Conservation (phyloP, 2,888 invertebrate species). For the Rugalucina vietnamica region DNA sequence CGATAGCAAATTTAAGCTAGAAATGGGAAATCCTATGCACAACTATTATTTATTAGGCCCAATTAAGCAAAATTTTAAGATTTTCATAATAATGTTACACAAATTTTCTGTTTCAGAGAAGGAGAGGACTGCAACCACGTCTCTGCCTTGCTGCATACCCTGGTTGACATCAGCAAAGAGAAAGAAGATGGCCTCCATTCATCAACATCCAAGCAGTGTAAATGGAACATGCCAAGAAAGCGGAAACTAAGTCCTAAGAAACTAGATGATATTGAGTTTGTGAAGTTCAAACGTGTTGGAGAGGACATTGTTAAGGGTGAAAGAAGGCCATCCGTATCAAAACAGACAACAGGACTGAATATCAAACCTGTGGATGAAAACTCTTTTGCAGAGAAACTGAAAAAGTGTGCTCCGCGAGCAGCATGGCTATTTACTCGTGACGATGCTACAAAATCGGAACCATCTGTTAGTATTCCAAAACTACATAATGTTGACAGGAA, state of each 20-base stretch:
- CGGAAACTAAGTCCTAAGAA: constrained; percentile 37
- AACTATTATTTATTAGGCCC: too few relatives aligned
- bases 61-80: too few relatives aligned
- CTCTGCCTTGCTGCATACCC: constrained; percentile 21
- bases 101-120: constrained; percentile 11
- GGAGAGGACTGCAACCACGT: constrained; percentile 49
- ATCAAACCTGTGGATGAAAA: neutral
- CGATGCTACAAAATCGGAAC: neutral
- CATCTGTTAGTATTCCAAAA: neutral
- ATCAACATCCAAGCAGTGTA: constrained; percentile 43
- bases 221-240: constrained; percentile 42
- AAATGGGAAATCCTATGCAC: too few relatives aligned
- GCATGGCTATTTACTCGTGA: neutral
- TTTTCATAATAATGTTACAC: too few relatives aligned
- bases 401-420: neutral
- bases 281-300: neutral
- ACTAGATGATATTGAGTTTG: neutral
- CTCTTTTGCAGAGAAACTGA: neutral
- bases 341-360: neutral
- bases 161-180: constrained; percentile 34
- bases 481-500: neutral
- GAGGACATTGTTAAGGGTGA: neutral
- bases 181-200: constrained; percentile 28
- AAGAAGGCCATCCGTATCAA: neutral
- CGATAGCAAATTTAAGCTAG: neutral